Evolutionary conservation across 53 echinoderm and acorn worm genomes (phyloP).

Genomic region (Temnopleurus reevesii): DNA sequence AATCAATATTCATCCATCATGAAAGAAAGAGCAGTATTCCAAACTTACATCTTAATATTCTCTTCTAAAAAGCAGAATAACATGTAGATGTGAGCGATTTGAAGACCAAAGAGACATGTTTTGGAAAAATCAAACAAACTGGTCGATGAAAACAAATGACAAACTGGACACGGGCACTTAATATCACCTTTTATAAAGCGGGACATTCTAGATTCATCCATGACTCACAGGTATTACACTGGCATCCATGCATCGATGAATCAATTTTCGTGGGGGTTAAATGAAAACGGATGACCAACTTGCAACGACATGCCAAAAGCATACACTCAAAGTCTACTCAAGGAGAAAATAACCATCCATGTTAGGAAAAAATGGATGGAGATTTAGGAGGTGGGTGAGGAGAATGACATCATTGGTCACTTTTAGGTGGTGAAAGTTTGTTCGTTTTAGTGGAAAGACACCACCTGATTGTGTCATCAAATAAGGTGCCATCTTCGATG

Average conservation of each 20-base stretch:
- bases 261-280: neutral
- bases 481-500: neutral
- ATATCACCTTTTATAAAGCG: neutral
- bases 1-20: no score
- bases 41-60: no score
- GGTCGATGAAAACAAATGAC: neutral
- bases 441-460: no score
- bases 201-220: neutral
- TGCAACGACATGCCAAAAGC: neutral
- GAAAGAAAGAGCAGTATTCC: no score
- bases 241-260: neutral
- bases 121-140: neutral
- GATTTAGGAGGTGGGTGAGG: neutral
- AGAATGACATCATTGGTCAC: neutral
- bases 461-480: slow-evolving; percentile 2
- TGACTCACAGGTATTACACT: neutral
- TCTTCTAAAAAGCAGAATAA: no score
- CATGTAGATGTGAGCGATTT: no score
- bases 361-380: neutral
- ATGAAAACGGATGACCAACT: neutral
- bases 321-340: neutral
- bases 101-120: no score
- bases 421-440: neutral
- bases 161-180: neutral
- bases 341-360: neutral